Evolutionary conservation across 2,888 invertebrate genomes (phyloP), one percentile per base, ranked within the genome.

Genomic region (Erebia aethiops): DNA sequence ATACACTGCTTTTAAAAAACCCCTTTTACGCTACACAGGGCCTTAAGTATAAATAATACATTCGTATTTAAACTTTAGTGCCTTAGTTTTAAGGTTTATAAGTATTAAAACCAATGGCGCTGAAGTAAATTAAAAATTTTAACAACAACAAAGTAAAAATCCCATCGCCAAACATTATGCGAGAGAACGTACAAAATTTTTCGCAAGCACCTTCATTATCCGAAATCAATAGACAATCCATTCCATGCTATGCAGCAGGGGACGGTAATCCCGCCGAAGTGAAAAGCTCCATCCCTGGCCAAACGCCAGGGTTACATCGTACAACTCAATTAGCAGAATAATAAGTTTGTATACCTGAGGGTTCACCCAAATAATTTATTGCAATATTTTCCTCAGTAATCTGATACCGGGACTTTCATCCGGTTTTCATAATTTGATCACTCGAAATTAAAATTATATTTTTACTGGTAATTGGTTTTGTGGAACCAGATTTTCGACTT

Each of bases 281-380:
- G 87, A 88, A 88, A 87, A 87, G 84, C 81, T 76, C 67, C 76
- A 72, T 77, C 74, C 78, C 80, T 82, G 86, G 83, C 82, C 69
- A 61, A 52, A 41, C 62, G 82, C 82, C 82, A 82, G 82, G n/a
- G 71, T 60, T 64, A 49, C 64, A 64, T 69, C 61, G 61, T 46
- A 62, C 80, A 77, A 83, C 85, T 86, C 87, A 87, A 89, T 89
- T 89, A 88, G 85, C 80, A 78, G 46, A 62, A 82, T 84, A 85
- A 87, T 52, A 86, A 87, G 49, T 52, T 52, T 16, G 52, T 52
- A 10, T 16, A 52, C 9, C 16, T 9, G 8, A n/a, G n/a, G 46
- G 18, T 16, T 18, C n/a, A 16, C n/a, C 26, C 5, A 13, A 26
- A 26, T 13, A 26, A 13, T 57, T 57, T 26, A 57, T 21, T 26